phyloP scores from a whole-genome alignment of 1,140 invertebrate genomes.

The Diachasmimorpha longicaudata region DNA sequence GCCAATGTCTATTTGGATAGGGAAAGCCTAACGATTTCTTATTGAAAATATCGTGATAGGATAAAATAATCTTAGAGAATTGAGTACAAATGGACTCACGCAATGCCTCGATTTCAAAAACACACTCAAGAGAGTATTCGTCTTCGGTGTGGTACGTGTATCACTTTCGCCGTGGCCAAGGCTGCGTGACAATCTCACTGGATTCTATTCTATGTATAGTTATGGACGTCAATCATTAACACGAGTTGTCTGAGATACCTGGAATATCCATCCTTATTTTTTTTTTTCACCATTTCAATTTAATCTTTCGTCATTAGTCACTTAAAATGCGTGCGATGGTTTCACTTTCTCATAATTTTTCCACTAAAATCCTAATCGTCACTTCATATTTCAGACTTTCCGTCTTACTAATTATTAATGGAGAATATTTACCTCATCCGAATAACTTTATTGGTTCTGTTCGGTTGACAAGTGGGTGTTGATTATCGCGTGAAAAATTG shows the following conservation, averaged over 20 bases:
- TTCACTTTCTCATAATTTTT: too few relatives aligned
- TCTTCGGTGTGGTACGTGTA: conserved; percentile 19
- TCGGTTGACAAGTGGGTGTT: too few relatives aligned
- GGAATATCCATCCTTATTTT: conserved; percentile 25
- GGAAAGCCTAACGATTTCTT: background rate
- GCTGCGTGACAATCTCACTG: conserved; percentile 48
- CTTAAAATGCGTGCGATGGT: too few relatives aligned
- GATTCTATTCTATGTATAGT: conserved; percentile 40
- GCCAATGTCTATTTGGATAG: background rate
- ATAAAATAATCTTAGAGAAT: background rate
- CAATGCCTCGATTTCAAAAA: conserved; percentile 10
- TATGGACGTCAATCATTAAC: conserved; percentile 11
- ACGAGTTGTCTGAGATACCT: conserved; percentile 35
- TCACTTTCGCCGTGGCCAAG: conserved; percentile 52
- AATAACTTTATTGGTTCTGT: too few relatives aligned
- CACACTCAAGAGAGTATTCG: background rate
- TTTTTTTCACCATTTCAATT: conserved; percentile 23
- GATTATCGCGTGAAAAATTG: too few relatives aligned
- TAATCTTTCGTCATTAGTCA: background rate
- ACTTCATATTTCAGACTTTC: too few relatives aligned
- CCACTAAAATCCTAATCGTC: too few relatives aligned
- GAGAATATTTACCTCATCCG: too few relatives aligned
- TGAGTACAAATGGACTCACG: conserved; percentile 5
- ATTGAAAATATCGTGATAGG: background rate
- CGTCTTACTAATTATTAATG: too few relatives aligned